Base-by-base conservation (phyloP, 2,113 vertebrate species). In the Hippopotamus amphibius region DNA sequence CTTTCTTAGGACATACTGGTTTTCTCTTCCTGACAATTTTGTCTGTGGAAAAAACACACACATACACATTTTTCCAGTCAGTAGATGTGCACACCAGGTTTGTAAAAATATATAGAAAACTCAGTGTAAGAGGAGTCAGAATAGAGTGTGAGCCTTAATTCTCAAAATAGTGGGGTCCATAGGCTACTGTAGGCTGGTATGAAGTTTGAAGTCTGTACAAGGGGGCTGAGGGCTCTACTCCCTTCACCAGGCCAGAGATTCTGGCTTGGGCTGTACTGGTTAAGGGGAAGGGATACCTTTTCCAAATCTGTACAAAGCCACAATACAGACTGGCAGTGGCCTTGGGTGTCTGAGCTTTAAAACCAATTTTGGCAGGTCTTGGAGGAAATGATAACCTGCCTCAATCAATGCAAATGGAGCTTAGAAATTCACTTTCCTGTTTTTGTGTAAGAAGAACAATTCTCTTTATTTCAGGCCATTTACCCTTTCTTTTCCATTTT, bases 1-100 rank as follows among this genome's bases (percentile, higher is more conserved):
- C 95, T 98, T 99, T 98, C 99, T 98, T 77, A 98, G 93, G 14
- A 92, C 57, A 7, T 99, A 99, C 61, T 99, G 98, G 88, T 99
- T 99, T 97, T 98, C 99, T 99, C 99, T 99, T 87, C 98, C 97
- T 19, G 98, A 97, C 97, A 99, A 98, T 95, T 98, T 99, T 26
- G 65, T 98, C 99, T 99, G 97, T 48, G 80, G 96, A 41, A 43
- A 71, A 65, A 92, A 68, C 65, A 0, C 41, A 76, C 17, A 50
- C 22, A 71, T 12, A 41, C 0, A 2, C 22, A 55, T 57, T 81
- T 81, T 81, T 41, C 53, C 53, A 57, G 53, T 95, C 17, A 91
- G 59, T 77, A 41, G 48, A 69, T 68, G 19, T 59, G 17, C 9
- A 50, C 16, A 89, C 2, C 28, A 77, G 65, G 48, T 43, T 83